phyloP scores from a whole-genome alignment of 2,797 vertebrate species.

The Rachycentron canadum region DNA sequence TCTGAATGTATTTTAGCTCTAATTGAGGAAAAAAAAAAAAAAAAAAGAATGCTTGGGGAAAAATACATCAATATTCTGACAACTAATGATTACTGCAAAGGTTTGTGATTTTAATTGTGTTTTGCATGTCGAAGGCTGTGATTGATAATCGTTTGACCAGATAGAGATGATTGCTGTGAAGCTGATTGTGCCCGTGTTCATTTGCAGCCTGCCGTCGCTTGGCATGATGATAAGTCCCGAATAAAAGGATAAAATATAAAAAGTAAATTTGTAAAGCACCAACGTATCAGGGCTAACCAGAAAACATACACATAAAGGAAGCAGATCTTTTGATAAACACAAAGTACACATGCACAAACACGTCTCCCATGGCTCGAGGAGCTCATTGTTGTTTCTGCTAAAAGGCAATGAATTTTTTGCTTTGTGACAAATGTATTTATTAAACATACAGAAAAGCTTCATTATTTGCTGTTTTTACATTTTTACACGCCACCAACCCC shows the following conservation, averaged over 20 bases:
- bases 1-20: slow-evolving; percentile 53
- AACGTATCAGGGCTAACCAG: slow-evolving; percentile 36
- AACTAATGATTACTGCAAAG: slow-evolving; percentile 53
- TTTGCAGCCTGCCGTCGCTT: slow-evolving; percentile 67
- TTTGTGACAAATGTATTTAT: slow-evolving; percentile 37
- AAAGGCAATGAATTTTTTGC: slow-evolving; percentile 37
- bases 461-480: slow-evolving; percentile 51
- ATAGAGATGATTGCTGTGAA: slow-evolving; percentile 61
- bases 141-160: slow-evolving; percentile 65
- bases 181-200: slow-evolving; percentile 67
- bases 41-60: slow-evolving; percentile 24
- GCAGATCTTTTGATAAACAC: slow-evolving; percentile 17
- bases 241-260: slow-evolving; percentile 27
- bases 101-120: slow-evolving; percentile 60
- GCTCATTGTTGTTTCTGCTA: slow-evolving; percentile 30
- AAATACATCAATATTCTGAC: slow-evolving; percentile 32
- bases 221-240: slow-evolving; percentile 65
- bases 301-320: slow-evolving; percentile 18
- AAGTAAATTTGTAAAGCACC: slow-evolving; percentile 45
- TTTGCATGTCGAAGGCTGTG: slow-evolving; percentile 71
- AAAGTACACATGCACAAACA: slow-evolving; percentile 40
- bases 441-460: slow-evolving; percentile 57
- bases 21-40: slow-evolving; percentile 41
- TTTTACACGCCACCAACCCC: slow-evolving; percentile 2
- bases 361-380: slow-evolving; percentile 38